Percentiles rank a stretch among this genome's conserved stretches.
Evolutionary conservation across 2,797 vertebrate genomes (phyloP).

Genomic region (Caiman crocodilus): DNA sequence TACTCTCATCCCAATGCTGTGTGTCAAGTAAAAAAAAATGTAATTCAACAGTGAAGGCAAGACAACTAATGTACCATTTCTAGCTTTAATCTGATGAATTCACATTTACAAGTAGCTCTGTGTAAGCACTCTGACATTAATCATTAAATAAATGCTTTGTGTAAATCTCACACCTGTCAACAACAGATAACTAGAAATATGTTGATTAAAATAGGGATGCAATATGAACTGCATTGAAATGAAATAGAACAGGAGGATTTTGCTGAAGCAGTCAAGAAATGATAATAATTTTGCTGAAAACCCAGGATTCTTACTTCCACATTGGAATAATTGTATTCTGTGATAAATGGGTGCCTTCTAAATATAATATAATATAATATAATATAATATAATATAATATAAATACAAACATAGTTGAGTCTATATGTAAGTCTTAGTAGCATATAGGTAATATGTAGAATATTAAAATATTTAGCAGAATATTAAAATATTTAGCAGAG

Average conservation of each 20-base stretch:
- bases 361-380: rapidly evolving
- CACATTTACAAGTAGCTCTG: not conserved
- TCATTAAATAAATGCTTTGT: not conserved
- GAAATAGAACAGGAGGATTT: not conserved
- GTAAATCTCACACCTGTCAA: not conserved
- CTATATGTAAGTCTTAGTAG: not conserved
- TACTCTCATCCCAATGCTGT: not conserved
- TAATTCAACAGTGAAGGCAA: not conserved
- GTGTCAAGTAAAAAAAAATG: not conserved
- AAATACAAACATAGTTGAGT: not conserved
- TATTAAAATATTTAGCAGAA: not conserved
- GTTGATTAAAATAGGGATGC: rapidly evolving
- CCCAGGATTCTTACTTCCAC: not conserved
- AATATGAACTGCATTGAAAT: not conserved
- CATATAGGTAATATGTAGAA: not conserved
- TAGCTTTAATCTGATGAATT: not conserved
- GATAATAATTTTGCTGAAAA: not conserved
- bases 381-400: not conserved
- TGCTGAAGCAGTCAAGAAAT: not conserved
- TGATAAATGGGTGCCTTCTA: not conserved
- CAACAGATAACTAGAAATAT: not conserved
- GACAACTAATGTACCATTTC: not conserved
- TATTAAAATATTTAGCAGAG: not conserved
- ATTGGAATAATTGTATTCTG: not conserved
- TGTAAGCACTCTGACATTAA: not conserved